These are phyloP conservation scores for Neuroscelio doddi DNA, from an alignment of 2,888 invertebrate genomes.

Conservation along the genomic window DNA sequence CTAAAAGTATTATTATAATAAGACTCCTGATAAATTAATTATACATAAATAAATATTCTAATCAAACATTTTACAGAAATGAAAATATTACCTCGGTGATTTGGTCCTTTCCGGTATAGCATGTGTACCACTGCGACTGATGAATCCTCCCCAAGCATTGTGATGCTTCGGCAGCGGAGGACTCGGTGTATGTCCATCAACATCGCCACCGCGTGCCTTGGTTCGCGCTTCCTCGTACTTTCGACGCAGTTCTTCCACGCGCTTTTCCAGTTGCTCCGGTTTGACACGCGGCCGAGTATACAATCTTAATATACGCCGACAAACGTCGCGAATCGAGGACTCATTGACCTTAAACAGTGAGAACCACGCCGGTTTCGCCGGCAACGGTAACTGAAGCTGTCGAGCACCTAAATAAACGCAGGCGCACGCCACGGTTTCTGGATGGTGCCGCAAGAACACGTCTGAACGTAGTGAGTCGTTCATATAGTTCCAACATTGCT, in stretches of 20 bases:
- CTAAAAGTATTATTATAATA: no score
- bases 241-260: constrained; percentile 82
- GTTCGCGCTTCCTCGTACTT: constrained; percentile 80
- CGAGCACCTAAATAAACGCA: constrained; percentile 97
- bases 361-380: constrained; percentile 93
- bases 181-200: constrained; percentile 73
- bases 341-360: constrained; percentile 88
- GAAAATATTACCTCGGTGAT: constrained; percentile 60
- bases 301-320: constrained; percentile 84
- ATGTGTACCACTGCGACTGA: constrained; percentile 73
- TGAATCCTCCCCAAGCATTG: constrained; percentile 81
- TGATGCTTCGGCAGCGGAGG: constrained; percentile 75
- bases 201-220: constrained; percentile 74
- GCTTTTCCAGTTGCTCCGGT: constrained; percentile 81
- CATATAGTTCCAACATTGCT: constrained; percentile 99
- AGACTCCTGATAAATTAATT: no score
- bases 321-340: constrained; percentile 88
- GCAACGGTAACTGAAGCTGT: constrained; percentile 87
- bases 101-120: constrained; percentile 66
- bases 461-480: constrained; percentile 98
- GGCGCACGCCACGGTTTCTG: constrained; percentile 99
- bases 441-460: constrained; percentile 95
- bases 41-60: background rate
- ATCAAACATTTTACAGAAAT: constrained; percentile 1
- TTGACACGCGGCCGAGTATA: constrained; percentile 88